A percentile compares a stretch with the other conserved stretches of the same genome.
phyloP scores from a whole-genome alignment of 2,888 invertebrate species.

The Cataglyphis altisquamis region DNA sequence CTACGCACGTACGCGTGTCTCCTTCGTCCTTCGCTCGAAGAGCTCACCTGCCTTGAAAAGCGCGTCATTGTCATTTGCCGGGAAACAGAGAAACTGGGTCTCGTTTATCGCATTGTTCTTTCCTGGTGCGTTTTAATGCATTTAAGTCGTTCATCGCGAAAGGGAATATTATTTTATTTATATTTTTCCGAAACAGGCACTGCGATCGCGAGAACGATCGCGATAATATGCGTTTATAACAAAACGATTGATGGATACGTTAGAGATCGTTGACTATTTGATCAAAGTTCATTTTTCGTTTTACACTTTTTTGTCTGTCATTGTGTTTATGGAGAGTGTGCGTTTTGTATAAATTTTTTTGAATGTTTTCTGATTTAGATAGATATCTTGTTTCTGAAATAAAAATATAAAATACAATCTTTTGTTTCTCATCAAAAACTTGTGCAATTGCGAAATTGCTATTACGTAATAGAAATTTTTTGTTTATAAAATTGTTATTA shows the following conservation, averaged over 20 bases:
- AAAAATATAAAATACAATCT: constrained; percentile 8
- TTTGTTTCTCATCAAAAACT: neutral
- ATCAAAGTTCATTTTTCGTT: constrained; percentile 1
- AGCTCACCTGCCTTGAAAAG: constrained; percentile 26
- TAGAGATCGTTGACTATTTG: constrained; percentile 18
- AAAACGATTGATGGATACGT: constrained; percentile 26
- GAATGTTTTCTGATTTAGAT: neutral
- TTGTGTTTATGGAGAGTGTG: neutral
- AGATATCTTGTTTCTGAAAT: neutral
- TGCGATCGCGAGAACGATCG: constrained; percentile 56
- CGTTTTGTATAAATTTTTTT: neutral
- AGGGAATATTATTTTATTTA: constrained; percentile 59
- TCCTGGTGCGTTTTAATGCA: constrained; percentile 6
- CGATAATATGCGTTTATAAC: neutral
- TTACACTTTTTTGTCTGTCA: constrained; percentile 12
- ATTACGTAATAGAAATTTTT: neutral
- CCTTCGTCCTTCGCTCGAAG: constrained; percentile 50
- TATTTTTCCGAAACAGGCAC: constrained; percentile 46
- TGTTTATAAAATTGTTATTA: neutral
- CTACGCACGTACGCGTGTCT: constrained; percentile 59
- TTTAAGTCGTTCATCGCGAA: constrained; percentile 47
- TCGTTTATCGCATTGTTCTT: constrained; percentile 64
- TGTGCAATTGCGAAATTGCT: neutral
- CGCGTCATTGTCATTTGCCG: constrained; percentile 64
- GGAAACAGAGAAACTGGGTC: constrained; percentile 66